Evolutionary conservation across 2,113 vertebrate genomes (phyloP).

Genomic region (Chaetodon auriga): DNA sequence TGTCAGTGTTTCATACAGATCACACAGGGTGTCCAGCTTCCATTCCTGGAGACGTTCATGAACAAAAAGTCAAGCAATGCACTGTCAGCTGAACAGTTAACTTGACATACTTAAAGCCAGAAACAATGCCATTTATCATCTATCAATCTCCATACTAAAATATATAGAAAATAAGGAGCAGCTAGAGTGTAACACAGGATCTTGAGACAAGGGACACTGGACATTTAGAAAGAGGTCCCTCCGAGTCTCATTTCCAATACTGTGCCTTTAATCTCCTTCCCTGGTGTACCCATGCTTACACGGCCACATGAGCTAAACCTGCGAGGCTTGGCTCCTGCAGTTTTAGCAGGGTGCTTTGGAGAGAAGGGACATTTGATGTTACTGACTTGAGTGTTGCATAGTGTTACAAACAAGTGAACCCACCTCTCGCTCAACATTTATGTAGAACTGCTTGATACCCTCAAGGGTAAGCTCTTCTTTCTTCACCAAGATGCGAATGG

Average conservation of each 20-base stretch:
- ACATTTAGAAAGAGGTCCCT: slow-evolving; percentile 88
- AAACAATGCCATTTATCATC: not conserved
- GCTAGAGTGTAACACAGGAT: slow-evolving; percentile 77
- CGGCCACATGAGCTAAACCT: slow-evolving; percentile 73
- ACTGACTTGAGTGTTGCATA: too few species aligned
- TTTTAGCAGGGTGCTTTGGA: slow-evolving; percentile 85
- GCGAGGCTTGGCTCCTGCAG: slow-evolving; percentile 70
- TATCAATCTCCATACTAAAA: not conserved
- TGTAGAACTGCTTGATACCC: slow-evolving; percentile 99
- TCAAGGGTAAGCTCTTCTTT: slow-evolving; percentile 99
- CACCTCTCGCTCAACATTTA: slow-evolving; percentile 98
- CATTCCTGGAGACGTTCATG: slow-evolving; percentile 87
- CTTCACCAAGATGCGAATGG: slow-evolving; percentile 97
- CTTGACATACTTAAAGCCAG: not conserved
- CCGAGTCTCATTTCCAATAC: slow-evolving; percentile 76
- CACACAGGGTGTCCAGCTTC: slow-evolving; percentile 98
- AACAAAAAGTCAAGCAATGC: not conserved
- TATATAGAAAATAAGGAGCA: not conserved
- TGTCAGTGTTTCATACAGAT: slow-evolving; percentile 96
- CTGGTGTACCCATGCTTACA: slow-evolving; percentile 83
- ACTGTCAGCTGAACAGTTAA: not conserved
- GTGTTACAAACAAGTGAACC: not conserved
- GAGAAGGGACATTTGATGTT: slow-evolving; percentile 69
- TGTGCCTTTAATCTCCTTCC: slow-evolving; percentile 83
- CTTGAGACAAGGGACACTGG: slow-evolving; percentile 80